These are phyloP conservation scores for Zaprionus lineosus DNA, from an alignment of 2,888 invertebrate species.

Conservation along the genomic window DNA sequence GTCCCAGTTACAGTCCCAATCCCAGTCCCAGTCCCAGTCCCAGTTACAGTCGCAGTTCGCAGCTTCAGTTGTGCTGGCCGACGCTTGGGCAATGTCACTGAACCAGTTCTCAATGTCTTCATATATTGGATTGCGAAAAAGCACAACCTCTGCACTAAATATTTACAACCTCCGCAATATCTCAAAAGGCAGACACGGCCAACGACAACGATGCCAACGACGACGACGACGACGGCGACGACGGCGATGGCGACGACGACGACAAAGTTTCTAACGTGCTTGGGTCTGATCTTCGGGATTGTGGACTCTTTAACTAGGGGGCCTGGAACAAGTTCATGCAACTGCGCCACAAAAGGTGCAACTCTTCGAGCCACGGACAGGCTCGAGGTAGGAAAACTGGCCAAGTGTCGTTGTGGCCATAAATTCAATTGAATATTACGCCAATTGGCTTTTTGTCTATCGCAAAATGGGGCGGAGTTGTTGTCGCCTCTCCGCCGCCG, in stretches of 20 bases:
- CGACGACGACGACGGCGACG: too few relatives aligned
- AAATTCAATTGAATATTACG: conserved; percentile 81
- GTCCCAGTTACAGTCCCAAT: neutral
- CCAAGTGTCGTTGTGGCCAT: conserved; percentile 78
- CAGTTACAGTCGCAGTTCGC: neutral
- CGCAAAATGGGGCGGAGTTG: conserved; percentile 70
- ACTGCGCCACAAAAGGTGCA: conserved; percentile 64
- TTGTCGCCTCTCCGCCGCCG: conserved; percentile 23
- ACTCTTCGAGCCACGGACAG: conserved; percentile 16
- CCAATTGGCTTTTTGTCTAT: conserved; percentile 78
- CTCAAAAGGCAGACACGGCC: conserved; percentile 63
- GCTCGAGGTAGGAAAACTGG: conserved; percentile 34
- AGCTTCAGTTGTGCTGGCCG: neutral
- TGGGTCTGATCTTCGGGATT: too few relatives aligned
- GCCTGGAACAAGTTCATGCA: conserved; percentile 76
- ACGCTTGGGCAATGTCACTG: conserved; percentile 73
- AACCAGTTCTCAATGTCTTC: conserved; percentile 80
- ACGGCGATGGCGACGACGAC: too few relatives aligned
- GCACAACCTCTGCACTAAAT: conserved; percentile 79
- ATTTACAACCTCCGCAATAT: conserved; percentile 79
- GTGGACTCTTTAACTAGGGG: conserved; percentile 33
- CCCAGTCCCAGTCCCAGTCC: conserved; percentile 5
- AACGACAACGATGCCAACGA: too few relatives aligned
- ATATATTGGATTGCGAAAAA: conserved; percentile 65
- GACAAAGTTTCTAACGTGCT: conserved; percentile 58